Evolutionary conservation across 2,888 invertebrate species (phyloP), one percentile per base, ranked within the genome.

Genomic region (Trimorus sp.): DNA sequence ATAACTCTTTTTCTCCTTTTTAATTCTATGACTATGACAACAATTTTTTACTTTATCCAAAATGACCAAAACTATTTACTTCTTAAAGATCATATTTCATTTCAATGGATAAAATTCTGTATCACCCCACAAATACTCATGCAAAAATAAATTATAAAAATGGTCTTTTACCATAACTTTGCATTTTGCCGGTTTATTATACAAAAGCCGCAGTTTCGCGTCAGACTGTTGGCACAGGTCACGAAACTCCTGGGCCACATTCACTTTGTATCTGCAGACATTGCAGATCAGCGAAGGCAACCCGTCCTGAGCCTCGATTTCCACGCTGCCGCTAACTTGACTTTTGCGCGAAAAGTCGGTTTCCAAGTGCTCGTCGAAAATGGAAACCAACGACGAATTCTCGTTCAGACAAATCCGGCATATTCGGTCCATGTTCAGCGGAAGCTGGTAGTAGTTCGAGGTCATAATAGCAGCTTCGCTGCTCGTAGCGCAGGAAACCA

Each of bases 221-320:
- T 92, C 91, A 7, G 91, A 92, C 51, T 89, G 88, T 82, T 91
- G 91, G 78, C 91, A 92, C 54, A 90, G 89, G 51, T 91, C 89
- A 45, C 91, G 88, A 82, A 92, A 92, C 77, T 91, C 91, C 60
- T 91, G 89, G 14, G 91, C 91, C 26, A 91, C 87, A 12, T 86
- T 91, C n/a, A 90, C 91, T 84, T 91, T 92, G 65, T 91, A 91
- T 69, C 89, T 84, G 79, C 91, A 92, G 48, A 89, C 87, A 71
- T 90, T 89, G 79, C 91, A 92, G 69, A 92, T 92, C 56, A 90
- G 74, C 0, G 90, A 88, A 59, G 91, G 91, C 56, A 92, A 84
- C n/a, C 91, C 91, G 83, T 92, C 91, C 63, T 90, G 89, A 75
- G 90, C 90, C 7, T 91, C 87, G 77, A 91, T 88, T 66, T 92